phyloP scores from a whole-genome alignment of 2,113 vertebrate species.

The Chascanopsetta lugubris region DNA sequence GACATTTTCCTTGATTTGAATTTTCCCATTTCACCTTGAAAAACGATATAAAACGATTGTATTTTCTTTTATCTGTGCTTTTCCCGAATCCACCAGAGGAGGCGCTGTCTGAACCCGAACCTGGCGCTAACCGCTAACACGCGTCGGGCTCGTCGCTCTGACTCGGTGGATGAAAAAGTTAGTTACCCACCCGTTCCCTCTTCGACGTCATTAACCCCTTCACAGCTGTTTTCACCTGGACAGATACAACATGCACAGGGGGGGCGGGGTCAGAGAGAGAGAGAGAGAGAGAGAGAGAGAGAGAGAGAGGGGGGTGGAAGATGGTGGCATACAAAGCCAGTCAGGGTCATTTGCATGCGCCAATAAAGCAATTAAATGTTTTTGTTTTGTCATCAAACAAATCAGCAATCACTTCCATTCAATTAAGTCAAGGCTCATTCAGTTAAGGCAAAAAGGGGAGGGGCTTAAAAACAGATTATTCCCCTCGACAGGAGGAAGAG shows the following conservation, averaged over 20 bases:
- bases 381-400: conserved; percentile 55
- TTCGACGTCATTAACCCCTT: conserved; percentile 77
- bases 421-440: conserved; percentile 68
- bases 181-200: conserved; percentile 81
- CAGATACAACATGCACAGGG: conserved; percentile 80
- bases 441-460: conserved; percentile 73
- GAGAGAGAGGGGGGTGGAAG: conserved; percentile 27
- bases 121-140: no score
- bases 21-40: no score
- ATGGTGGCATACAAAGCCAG: conserved; percentile 73
- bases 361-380: conserved; percentile 62
- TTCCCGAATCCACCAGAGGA: conserved; percentile 37
- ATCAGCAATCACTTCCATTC: conserved; percentile 64
- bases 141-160: neutral
- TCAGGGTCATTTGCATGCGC: conserved; percentile 74
- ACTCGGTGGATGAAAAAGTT: conserved; percentile 65
- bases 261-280: conserved; percentile 34
- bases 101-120: neutral
- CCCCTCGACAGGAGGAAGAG: conserved; percentile 39
- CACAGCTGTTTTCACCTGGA: conserved; percentile 84
- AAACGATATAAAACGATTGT: no score
- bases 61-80: no score
- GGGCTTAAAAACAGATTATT: conserved; percentile 64
- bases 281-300: conserved; percentile 32
- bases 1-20: no score